Evolutionary conservation across 2,888 invertebrate genomes (phyloP).

Genomic region (Quadriops clusia): DNA sequence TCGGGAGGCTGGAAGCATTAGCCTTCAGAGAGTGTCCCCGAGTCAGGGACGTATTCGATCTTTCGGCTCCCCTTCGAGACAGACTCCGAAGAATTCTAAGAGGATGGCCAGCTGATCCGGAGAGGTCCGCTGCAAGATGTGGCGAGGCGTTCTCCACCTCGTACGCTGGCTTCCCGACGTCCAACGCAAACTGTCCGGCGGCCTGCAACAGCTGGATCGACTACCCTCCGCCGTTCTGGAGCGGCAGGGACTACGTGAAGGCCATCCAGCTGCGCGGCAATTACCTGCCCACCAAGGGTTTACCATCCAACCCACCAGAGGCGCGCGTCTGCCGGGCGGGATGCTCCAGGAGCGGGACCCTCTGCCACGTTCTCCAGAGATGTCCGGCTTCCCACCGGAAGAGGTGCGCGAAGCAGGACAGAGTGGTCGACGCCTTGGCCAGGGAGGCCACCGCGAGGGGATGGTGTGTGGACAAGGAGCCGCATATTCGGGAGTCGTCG

Average conservation of each 20-base stretch:
- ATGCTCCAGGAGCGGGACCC: constrained; percentile 16
- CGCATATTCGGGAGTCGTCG: not conserved
- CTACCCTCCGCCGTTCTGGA: constrained; percentile 19
- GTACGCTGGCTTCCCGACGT: not conserved
- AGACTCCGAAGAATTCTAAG: constrained; percentile 5
- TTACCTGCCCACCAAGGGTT: constrained; percentile 21
- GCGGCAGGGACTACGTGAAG: constrained; percentile 18
- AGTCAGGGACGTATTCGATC: too few relatives aligned
- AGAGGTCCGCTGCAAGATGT: constrained; percentile 13
- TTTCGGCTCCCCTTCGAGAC: not conserved
- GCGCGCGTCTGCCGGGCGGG: constrained; percentile 18
- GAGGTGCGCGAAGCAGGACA: too few relatives aligned
- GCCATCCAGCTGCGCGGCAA: constrained; percentile 22
- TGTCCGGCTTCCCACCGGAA: constrained; percentile 18
- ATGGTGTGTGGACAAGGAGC: not conserved
- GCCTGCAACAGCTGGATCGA: constrained; percentile 13
- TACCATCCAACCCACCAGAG: constrained; percentile 21
- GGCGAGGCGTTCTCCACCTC: not conserved
- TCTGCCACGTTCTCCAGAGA: constrained; percentile 20
- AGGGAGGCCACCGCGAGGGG: not conserved
- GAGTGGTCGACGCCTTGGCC: constrained; percentile 1
- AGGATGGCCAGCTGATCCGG: constrained; percentile 8
- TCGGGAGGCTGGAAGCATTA: too few relatives aligned
- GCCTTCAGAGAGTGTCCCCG: too few relatives aligned
- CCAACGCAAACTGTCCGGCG: not conserved